phyloP scores from a whole-genome alignment of 92 coral and sea anemone genomes.

The Ricordea florida region DNA sequence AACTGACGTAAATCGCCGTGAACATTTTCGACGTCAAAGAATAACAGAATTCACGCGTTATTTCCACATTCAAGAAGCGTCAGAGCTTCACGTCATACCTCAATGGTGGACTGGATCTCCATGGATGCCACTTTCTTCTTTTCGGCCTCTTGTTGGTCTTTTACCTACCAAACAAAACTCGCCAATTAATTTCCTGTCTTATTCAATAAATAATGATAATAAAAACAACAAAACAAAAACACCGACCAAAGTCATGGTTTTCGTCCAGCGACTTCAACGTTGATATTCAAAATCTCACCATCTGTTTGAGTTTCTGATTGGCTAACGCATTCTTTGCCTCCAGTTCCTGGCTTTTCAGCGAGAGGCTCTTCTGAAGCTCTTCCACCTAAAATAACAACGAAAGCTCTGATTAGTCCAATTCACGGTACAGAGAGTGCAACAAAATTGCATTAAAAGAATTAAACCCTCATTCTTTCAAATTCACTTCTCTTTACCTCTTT shows the following conservation, averaged over 20 bases:
- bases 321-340: conserved; percentile 99
- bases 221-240: neutral
- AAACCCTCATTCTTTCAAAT: too few species aligned
- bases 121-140: conserved; percentile 92
- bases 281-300: conserved; percentile 57
- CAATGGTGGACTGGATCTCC: conserved; percentile 90
- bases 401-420: too few species aligned
- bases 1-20: neutral
- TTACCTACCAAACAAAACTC: conserved; percentile 53
- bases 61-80: too few species aligned
- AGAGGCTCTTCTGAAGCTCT: conserved; percentile 95
- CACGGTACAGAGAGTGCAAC: too few species aligned
- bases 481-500: too few species aligned
- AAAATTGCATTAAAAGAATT: too few species aligned
- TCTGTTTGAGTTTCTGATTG: conserved; percentile 97
- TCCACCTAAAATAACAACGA: conserved; percentile 68
- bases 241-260: neutral
- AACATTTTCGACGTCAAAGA: neutral
- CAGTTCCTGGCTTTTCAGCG: conserved; percentile 98
- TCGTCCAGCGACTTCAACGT: too few species aligned
- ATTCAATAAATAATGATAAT: too few species aligned
- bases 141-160: conserved; percentile 99
- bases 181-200: neutral
- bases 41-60: neutral
- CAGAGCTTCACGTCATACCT: conserved; percentile 47